These are phyloP conservation scores for cat (Felis catus) DNA, from an alignment of 2,113 vertebrate species.

Conservation along the genomic window DNA sequence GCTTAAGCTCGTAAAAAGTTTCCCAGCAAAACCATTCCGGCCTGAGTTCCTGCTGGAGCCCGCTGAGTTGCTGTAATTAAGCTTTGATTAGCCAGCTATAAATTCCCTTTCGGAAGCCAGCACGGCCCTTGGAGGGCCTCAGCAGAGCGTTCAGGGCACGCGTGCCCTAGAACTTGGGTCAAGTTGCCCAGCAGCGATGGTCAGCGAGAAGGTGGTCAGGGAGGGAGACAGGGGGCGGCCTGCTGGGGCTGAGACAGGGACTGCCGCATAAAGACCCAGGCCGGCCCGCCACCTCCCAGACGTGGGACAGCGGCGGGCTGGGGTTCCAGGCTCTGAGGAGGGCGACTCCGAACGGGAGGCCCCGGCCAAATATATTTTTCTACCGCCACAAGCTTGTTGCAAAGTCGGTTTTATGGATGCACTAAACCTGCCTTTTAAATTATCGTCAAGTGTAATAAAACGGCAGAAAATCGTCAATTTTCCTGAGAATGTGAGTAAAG, in stretches of 20 bases:
- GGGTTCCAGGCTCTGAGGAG: background rate
- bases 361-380: conserved; percentile 47
- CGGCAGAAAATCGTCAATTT: conserved; percentile 79
- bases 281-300: background rate
- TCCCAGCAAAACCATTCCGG: conserved; percentile 80
- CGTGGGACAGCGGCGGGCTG: too few relatives aligned
- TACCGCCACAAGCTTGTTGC: conserved; percentile 62
- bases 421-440: conserved; percentile 84
- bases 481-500: conserved; percentile 71
- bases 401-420: conserved; percentile 78
- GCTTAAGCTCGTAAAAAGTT: conserved; percentile 86
- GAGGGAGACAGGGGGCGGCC: fast-evolving
- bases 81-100: conserved; percentile 86
- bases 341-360: conserved; percentile 48
- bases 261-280: background rate
- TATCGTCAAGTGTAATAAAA: conserved; percentile 80
- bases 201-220: background rate
- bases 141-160: background rate
- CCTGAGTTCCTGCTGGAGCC: conserved; percentile 76
- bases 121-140: conserved; percentile 66
- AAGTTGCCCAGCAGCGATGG: background rate
- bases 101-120: conserved; percentile 74
- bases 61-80: conserved; percentile 86
- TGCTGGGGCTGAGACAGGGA: background rate
- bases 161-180: background rate